A percentile compares a stretch with the other conserved stretches of the same genome.
phyloP scores from a whole-genome alignment of 2,888 invertebrate species.

The Beris chalybata region DNA sequence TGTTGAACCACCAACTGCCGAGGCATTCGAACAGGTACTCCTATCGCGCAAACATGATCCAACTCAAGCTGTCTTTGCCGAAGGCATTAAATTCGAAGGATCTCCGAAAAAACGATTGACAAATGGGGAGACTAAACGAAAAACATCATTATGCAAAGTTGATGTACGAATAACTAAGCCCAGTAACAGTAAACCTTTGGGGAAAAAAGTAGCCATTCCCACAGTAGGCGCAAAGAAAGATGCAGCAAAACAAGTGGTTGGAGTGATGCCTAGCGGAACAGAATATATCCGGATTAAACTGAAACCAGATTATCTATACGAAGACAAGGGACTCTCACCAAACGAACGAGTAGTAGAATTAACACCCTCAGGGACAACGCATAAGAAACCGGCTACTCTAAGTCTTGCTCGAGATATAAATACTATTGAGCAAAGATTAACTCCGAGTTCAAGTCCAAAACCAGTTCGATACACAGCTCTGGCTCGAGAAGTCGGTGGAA shows the following conservation, averaged over 20 bases:
- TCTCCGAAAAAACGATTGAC: conserved; percentile 46
- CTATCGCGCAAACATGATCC: conserved; percentile 67
- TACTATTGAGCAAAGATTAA: conserved; percentile 55
- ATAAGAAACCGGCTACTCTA: conserved; percentile 64
- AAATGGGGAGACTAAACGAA: conserved; percentile 46
- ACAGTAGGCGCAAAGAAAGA: conserved; percentile 25
- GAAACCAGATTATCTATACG: conserved; percentile 75
- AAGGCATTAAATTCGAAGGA: conserved; percentile 61
- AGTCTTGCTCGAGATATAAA: conserved; percentile 57
- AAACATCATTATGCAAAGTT: conserved; percentile 27
- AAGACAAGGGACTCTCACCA: conserved; percentile 59
- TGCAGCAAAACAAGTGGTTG: conserved; percentile 46
- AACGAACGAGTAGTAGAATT: conserved; percentile 52
- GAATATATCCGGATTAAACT: conserved; percentile 69
- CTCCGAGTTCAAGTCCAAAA: conserved; percentile 59
- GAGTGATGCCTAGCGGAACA: conserved; percentile 54
- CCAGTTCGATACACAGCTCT: conserved; percentile 49
- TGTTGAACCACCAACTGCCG: conserved; percentile 59
- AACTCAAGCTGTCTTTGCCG: conserved; percentile 66
- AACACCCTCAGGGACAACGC: conserved; percentile 43
- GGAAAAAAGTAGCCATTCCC: conserved; percentile 26
- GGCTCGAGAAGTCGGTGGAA: conserved; percentile 47
- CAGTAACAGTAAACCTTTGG: conserved; percentile 13
- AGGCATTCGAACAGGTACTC: conserved; percentile 61
- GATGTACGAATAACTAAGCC: conserved; percentile 43